These are phyloP conservation scores for Neopipo cinnamomea DNA, from an alignment of 2,113 vertebrate species.

Conservation along the genomic window DNA sequence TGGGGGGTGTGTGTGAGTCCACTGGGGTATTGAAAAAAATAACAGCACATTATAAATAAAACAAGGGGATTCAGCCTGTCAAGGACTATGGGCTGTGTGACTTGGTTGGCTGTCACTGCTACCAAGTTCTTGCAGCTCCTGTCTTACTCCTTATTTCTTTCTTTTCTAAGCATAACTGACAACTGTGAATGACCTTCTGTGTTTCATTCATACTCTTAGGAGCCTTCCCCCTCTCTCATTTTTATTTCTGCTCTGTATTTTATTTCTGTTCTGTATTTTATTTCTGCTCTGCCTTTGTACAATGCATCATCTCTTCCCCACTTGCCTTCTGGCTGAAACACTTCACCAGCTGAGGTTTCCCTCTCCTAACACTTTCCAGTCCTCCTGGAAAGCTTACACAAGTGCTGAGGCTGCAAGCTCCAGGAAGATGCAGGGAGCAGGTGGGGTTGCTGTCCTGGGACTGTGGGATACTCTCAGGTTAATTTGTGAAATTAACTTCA, in stretches of 20 bases:
- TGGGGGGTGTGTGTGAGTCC: background rate
- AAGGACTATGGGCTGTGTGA: background rate
- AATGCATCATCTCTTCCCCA: background rate
- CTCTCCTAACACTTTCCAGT: background rate
- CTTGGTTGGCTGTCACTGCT: background rate
- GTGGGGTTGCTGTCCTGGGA: constrained; percentile 27
- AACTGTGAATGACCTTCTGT: background rate
- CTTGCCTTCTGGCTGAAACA: constrained; percentile 7
- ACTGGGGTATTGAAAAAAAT: background rate
- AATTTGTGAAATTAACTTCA: constrained; percentile 59
- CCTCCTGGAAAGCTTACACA: constrained; percentile 1
- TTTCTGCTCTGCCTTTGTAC: background rate
- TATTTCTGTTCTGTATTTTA: background rate
- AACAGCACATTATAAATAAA: background rate
- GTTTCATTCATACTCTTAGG: background rate
- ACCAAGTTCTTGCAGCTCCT: background rate
- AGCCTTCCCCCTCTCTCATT: background rate
- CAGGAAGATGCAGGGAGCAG: background rate
- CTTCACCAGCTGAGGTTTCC: background rate
- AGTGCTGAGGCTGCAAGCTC: constrained; percentile 17
- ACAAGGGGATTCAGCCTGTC: background rate
- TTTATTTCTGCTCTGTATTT: background rate
- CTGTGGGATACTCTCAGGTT: constrained; percentile 27
- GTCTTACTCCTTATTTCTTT: background rate
- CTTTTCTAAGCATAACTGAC: background rate